Percentiles rank a stretch among this genome's conserved stretches.
phyloP scores from a whole-genome alignment of 2,797 vertebrate genomes.

The Huso huso region DNA sequence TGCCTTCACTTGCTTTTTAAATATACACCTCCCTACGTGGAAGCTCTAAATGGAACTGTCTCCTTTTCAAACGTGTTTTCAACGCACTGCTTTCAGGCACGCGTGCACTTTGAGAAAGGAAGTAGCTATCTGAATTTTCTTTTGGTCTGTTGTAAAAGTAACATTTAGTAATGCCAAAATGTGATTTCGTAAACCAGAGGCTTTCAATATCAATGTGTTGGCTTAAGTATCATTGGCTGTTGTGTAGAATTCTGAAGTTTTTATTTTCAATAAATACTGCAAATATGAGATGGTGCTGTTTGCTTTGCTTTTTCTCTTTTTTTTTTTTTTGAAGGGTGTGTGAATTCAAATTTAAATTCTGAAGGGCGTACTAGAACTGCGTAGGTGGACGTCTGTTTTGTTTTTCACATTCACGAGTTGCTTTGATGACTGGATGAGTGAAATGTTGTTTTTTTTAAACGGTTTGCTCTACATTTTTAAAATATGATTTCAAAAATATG shows the following conservation, averaged over 20 bases:
- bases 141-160: constrained; percentile 5
- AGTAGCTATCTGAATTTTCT: constrained; percentile 1
- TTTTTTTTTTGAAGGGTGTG: neutral
- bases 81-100: neutral
- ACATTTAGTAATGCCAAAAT: constrained; percentile 5
- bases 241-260: constrained; percentile 2
- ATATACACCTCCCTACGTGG: neutral
- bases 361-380: too few species aligned
- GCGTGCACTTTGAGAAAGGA: neutral
- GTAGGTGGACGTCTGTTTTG: too few species aligned
- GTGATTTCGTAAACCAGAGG: constrained; percentile 5
- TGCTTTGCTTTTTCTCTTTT: neutral
- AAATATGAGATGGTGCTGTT: neutral
- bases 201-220: constrained; percentile 14
- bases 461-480: too few species aligned
- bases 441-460: too few species aligned
- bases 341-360: too few species aligned
- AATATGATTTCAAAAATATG: too few species aligned
- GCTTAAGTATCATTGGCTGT: constrained; percentile 15
- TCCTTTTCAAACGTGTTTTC: neutral
- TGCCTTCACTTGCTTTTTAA: neutral
- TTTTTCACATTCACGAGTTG: too few species aligned
- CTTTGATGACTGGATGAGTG: too few species aligned
- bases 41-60: neutral
- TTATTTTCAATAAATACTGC: constrained; percentile 12